Conservation (phyloP, 2,797 vertebrate genomes). For the Mormyrops boulengeri region DNA sequence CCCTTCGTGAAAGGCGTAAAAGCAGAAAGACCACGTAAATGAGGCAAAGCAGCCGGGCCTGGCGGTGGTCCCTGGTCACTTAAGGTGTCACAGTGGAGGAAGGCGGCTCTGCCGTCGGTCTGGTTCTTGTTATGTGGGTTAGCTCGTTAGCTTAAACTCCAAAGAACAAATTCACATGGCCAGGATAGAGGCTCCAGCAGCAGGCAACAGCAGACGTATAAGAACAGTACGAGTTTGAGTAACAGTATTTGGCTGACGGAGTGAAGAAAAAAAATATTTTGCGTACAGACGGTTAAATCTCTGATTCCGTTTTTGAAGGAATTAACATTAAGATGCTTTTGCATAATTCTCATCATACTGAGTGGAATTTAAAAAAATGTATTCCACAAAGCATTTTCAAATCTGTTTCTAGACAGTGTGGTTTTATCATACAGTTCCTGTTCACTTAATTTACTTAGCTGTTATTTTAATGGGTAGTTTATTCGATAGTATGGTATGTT, state of each 20-base stretch:
- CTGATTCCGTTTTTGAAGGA: not conserved
- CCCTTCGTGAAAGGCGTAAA: conserved; percentile 52
- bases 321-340: not conserved
- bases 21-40: conserved; percentile 48
- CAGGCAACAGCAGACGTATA: not conserved
- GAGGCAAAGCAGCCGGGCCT: conserved; percentile 8
- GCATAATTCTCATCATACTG: not conserved
- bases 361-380: not conserved
- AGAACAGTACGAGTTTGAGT: not conserved
- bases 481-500: not conserved
- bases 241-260: not conserved
- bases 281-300: not conserved
- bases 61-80: not conserved
- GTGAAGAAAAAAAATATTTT: not conserved
- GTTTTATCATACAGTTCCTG: not conserved
- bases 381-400: not conserved
- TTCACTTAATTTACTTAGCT: not conserved
- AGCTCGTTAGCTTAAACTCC: not conserved
- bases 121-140: not conserved
- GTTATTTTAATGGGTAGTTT: not conserved
- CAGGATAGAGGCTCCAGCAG: not conserved
- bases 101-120: not conserved
- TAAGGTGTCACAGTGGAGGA: not conserved
- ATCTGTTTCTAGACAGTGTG: not conserved
- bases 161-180: not conserved